Percentiles rank a stretch among this genome's conserved stretches.
Evolutionary conservation across 2,113 vertebrate genomes (phyloP).

Genomic region (Hemibates koningsi): DNA sequence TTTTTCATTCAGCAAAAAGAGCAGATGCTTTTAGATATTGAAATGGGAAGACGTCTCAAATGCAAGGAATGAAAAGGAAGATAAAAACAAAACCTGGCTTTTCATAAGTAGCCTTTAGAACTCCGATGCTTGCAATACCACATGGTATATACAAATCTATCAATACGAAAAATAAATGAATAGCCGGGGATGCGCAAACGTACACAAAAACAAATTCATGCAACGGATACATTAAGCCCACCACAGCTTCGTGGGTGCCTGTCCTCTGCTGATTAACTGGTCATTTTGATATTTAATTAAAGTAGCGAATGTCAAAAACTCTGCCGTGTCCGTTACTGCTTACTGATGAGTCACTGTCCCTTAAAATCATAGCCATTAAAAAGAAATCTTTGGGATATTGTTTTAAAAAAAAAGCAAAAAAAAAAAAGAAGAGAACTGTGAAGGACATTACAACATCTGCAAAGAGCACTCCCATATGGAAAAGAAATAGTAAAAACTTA

Average conservation of each 20-base stretch:
- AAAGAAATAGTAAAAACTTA: background rate
- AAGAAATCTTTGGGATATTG: background rate
- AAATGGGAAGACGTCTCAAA: background rate
- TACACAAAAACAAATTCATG: background rate
- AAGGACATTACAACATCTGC: background rate
- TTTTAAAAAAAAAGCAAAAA: too few relatives aligned
- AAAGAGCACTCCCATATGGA: background rate
- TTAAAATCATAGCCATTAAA: background rate
- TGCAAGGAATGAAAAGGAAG: fast-evolving
- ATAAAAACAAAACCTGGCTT: background rate
- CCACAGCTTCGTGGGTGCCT: background rate
- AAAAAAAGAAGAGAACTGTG: background rate
- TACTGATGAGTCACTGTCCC: background rate
- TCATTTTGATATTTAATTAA: conserved; percentile 30
- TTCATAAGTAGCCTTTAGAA: background rate
- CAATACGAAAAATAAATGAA: background rate
- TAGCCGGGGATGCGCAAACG: background rate
- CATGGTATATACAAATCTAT: background rate
- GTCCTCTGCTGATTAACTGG: conserved; percentile 14
- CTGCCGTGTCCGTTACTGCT: background rate
- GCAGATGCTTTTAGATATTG: background rate
- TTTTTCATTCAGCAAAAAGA: background rate
- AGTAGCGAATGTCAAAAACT: background rate
- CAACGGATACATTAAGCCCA: background rate
- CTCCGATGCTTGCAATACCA: background rate